Conservation (phyloP, 1,140 invertebrate species). For the Charaxes varanes region DNA sequence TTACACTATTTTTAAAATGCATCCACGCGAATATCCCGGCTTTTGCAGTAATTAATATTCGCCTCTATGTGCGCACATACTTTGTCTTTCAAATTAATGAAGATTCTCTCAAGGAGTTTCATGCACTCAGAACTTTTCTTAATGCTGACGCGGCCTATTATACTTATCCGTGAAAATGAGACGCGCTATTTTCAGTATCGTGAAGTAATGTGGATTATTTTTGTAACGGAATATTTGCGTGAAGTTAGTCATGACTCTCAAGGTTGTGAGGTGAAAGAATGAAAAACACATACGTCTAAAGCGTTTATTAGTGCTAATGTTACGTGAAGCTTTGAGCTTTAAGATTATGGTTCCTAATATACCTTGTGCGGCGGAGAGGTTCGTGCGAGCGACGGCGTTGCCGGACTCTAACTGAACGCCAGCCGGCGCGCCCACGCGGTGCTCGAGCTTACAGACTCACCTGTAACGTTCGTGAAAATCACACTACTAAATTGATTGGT, state of each 20-base stretch:
- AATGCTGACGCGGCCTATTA: constrained; percentile 20
- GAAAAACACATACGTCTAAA: constrained; percentile 41
- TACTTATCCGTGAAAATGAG: constrained; percentile 34
- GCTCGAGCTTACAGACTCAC: constrained; percentile 36
- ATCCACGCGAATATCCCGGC: constrained; percentile 1
- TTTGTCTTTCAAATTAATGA: constrained; percentile 1
- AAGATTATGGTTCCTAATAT: constrained; percentile 36
- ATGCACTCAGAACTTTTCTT: constrained; percentile 19
- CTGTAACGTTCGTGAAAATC: constrained; percentile 47
- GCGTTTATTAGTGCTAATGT: constrained; percentile 65
- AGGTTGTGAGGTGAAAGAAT: constrained; percentile 52
- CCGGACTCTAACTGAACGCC: constrained; percentile 59
- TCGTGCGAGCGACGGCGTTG: constrained; percentile 64
- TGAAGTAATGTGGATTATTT: constrained; percentile 65
- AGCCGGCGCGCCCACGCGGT: constrained; percentile 47
- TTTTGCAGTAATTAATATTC: constrained; percentile 12
- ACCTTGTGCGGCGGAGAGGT: constrained; percentile 66
- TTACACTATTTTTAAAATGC: constrained; percentile 26
- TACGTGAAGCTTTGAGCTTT: constrained; percentile 46
- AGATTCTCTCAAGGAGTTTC: constrained; percentile 5
- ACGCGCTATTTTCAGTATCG: constrained; percentile 56
- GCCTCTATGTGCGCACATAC: not conserved
- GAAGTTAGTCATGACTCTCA: constrained; percentile 55
- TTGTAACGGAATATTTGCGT: constrained; percentile 50
- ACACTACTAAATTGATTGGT: no score